Percentiles rank a stretch among this genome's conserved stretches.
These are phyloP conservation scores for Synanceia verrucosa DNA, from an alignment of 2,797 vertebrate genomes.

Conservation along the genomic window DNA sequence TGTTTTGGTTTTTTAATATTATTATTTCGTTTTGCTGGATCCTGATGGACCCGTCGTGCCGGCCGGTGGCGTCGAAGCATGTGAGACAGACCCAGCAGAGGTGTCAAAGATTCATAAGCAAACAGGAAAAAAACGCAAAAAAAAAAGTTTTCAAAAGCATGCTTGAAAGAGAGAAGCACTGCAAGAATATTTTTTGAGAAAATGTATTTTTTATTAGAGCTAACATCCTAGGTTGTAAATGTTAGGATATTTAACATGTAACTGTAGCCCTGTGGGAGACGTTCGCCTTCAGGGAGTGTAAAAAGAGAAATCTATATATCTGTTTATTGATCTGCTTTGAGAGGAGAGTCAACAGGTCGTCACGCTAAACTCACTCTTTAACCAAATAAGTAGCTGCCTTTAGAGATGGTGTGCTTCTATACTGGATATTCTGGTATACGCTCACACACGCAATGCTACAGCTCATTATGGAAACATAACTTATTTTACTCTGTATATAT, in stretches of 20 bases:
- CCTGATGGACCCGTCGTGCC: constrained; percentile 44
- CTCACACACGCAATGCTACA: constrained; percentile 79
- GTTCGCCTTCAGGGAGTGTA: constrained; percentile 87
- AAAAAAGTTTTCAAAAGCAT: constrained; percentile 87
- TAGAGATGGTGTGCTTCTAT: constrained; percentile 88
- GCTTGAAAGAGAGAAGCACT: constrained; percentile 91
- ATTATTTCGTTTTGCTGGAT: constrained; percentile 78
- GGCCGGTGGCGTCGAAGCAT: constrained; percentile 22
- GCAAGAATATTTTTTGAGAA: constrained; percentile 98
- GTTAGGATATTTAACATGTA: constrained; percentile 93
- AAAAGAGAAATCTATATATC: constrained; percentile 94
- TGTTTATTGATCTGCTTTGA: constrained; percentile 87
- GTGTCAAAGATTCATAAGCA: constrained; percentile 63
- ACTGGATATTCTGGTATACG: constrained; percentile 77
- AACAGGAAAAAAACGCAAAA: constrained; percentile 45
- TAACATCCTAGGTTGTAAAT: constrained; percentile 99
- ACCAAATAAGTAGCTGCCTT: constrained; percentile 99
- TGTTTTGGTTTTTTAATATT: not conserved
- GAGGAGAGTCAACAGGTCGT: constrained; percentile 86
- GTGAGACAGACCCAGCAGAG: constrained; percentile 43
- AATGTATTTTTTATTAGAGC: constrained; percentile 99
- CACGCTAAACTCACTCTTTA: constrained; percentile 92
- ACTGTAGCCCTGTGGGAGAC: constrained; percentile 86
- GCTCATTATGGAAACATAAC: constrained; percentile 93
- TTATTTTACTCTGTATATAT: constrained; percentile 99